A percentile compares a stretch with the other conserved stretches of the same genome.
Conservation (phyloP, 2,113 vertebrate genomes). For the Steatornis caripensis region DNA sequence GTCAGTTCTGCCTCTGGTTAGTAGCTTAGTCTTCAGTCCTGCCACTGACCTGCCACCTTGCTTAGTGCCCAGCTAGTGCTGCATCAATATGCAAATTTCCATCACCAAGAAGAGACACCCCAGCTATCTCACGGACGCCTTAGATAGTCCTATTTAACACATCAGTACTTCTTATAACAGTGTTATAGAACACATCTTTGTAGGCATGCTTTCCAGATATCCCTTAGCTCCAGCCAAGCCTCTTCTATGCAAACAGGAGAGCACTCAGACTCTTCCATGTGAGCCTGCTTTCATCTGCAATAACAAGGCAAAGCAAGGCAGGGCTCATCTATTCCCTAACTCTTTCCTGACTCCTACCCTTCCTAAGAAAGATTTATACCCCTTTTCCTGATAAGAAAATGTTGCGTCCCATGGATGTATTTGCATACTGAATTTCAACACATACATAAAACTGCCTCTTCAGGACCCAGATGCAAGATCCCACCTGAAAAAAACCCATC, state of each 20-base stretch:
- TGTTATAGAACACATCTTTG: background rate
- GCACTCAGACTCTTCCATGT: background rate
- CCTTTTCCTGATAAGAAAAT: background rate
- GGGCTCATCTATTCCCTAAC: background rate
- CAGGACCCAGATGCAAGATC: background rate
- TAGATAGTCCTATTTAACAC: background rate
- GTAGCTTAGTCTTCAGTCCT: background rate
- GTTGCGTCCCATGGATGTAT: fast-evolving
- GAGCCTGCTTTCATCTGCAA: background rate
- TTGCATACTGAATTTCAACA: background rate
- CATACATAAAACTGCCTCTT: background rate
- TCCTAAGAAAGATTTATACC: background rate
- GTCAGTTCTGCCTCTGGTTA: background rate
- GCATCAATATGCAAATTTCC: background rate
- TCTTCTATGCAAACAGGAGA: background rate
- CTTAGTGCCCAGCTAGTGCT: background rate
- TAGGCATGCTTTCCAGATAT: background rate
- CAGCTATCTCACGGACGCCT: background rate
- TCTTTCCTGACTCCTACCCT: background rate
- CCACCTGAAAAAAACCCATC: background rate
- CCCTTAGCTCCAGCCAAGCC: background rate
- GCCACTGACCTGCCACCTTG: fast-evolving
- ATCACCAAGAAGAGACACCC: background rate
- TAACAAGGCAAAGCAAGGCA: background rate
- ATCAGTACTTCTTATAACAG: background rate